These are phyloP conservation scores for Cariama cristata DNA, from an alignment of 2,113 vertebrate genomes.

Conservation along the genomic window DNA sequence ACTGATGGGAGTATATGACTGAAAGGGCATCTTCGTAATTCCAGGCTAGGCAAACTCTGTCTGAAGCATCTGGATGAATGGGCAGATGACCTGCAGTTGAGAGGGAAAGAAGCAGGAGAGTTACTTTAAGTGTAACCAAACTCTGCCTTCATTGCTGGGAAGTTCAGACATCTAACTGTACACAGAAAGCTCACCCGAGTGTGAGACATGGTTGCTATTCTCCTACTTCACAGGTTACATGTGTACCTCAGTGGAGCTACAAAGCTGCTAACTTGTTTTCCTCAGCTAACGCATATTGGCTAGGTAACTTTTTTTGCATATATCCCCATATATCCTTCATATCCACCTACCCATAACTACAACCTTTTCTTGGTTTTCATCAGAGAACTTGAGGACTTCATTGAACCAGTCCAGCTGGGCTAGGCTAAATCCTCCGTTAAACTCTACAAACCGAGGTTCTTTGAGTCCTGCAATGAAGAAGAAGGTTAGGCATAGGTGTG, in stretches of 20 bases:
- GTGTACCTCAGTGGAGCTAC: neutral
- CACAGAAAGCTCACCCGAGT: neutral
- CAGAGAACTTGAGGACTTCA: constrained; percentile 81
- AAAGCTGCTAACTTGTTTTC: neutral
- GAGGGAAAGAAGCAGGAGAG: neutral
- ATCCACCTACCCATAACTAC: constrained; percentile 85
- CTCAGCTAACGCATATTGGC: fast-evolving
- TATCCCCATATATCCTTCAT: neutral
- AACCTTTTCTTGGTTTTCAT: constrained; percentile 87
- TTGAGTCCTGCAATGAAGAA: constrained; percentile 74
- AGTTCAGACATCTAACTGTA: neutral
- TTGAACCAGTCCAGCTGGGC: constrained; percentile 90
- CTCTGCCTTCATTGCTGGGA: neutral
- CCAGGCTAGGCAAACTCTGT: constrained; percentile 86
- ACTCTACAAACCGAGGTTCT: constrained; percentile 85
- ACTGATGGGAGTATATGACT: constrained; percentile 80
- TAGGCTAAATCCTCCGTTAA: constrained; percentile 92
- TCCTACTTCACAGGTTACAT: neutral
- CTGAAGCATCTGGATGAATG: constrained; percentile 83
- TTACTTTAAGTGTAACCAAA: neutral
- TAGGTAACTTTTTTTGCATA: fast-evolving
- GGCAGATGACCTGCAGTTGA: constrained; percentile 87
- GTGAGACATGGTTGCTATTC: neutral
- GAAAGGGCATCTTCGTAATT: constrained; percentile 84
- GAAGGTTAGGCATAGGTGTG: neutral